Percentiles rank a stretch among this genome's conserved stretches.
Evolutionary conservation across 2,888 invertebrate species (phyloP).

Genomic region (Rugalucina vietnamica): DNA sequence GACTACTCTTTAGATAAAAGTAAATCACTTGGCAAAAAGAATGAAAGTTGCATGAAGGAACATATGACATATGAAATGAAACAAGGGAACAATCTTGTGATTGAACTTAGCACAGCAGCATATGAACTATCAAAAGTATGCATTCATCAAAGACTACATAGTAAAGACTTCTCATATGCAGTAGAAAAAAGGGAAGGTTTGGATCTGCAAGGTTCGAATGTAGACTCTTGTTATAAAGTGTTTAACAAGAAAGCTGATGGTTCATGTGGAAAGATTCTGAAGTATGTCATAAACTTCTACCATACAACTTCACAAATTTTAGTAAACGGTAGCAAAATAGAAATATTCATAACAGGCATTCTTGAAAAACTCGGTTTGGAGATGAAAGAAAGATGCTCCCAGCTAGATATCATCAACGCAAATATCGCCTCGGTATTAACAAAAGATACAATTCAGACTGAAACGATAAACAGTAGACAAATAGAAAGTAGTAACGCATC

Average conservation of each 20-base stretch:
- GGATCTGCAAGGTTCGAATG: not conserved
- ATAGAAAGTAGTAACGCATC: not conserved
- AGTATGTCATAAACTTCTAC: not conserved
- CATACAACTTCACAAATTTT: not conserved
- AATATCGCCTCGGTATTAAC: not conserved
- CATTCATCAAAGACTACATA: not conserved
- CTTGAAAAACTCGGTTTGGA: not conserved
- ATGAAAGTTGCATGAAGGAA: not conserved
- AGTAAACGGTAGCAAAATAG: not conserved
- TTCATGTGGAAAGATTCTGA: not conserved
- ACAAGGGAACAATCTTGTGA: not conserved
- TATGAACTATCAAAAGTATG: constrained; percentile 1
- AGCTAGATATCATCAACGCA: not conserved
- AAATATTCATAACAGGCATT: not conserved
- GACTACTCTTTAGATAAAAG: not conserved
- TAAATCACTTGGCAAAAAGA: not conserved
- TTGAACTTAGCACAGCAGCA: constrained; percentile 11
- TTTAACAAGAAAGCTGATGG: not conserved
- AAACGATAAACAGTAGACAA: not conserved
- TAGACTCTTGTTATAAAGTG: constrained; percentile 1
- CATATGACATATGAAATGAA: constrained; percentile 9
- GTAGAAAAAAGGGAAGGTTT: not conserved
- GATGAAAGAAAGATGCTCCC: not conserved
- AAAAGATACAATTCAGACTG: not conserved
- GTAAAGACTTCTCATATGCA: not conserved